A percentile compares a stretch with the other conserved stretches of the same genome.
These are phyloP conservation scores for Carcina quercana DNA, from an alignment of 2,888 invertebrate species.

Conservation along the genomic window DNA sequence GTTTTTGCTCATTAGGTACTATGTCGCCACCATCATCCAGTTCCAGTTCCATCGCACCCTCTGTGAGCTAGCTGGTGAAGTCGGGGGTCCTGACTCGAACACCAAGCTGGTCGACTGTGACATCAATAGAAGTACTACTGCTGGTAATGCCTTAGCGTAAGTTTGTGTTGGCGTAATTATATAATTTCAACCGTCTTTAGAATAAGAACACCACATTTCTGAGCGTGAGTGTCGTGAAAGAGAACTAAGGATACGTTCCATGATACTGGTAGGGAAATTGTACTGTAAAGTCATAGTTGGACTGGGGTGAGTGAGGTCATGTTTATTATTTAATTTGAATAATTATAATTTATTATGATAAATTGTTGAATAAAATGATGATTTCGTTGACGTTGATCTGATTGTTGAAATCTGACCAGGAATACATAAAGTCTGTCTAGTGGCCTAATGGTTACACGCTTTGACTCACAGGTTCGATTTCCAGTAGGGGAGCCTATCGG, in stretches of 20 bases:
- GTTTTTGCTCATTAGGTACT: slow-evolving; percentile 72
- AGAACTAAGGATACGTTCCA: not conserved
- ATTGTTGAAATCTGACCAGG: too few species aligned
- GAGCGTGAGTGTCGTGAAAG: not conserved
- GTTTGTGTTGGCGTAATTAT: slow-evolving; percentile 3
- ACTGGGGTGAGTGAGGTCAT: too few species aligned
- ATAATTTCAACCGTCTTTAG: not conserved
- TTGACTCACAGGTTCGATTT: too few species aligned
- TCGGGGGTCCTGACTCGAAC: slow-evolving; percentile 72
- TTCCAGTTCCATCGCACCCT: slow-evolving; percentile 88
- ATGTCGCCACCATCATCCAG: slow-evolving; percentile 86
- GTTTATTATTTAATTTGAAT: too few species aligned
- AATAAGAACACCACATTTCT: not conserved
- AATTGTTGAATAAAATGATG: too few species aligned
- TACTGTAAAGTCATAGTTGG: not conserved
- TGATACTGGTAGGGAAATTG: not conserved
- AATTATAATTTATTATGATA: too few species aligned
- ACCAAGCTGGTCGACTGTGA: slow-evolving; percentile 84
- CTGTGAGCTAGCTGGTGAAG: slow-evolving; percentile 82
- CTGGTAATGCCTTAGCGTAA: slow-evolving; percentile 78
- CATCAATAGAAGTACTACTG: slow-evolving; percentile 80
- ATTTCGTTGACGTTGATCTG: too few species aligned
- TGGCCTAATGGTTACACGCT: too few species aligned
- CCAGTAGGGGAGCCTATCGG: too few species aligned
- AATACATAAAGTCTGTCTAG: too few species aligned